These are phyloP conservation scores for Lamellibrachia luymesi DNA, from an alignment of 1,140 invertebrate species.

Conservation along the genomic window DNA sequence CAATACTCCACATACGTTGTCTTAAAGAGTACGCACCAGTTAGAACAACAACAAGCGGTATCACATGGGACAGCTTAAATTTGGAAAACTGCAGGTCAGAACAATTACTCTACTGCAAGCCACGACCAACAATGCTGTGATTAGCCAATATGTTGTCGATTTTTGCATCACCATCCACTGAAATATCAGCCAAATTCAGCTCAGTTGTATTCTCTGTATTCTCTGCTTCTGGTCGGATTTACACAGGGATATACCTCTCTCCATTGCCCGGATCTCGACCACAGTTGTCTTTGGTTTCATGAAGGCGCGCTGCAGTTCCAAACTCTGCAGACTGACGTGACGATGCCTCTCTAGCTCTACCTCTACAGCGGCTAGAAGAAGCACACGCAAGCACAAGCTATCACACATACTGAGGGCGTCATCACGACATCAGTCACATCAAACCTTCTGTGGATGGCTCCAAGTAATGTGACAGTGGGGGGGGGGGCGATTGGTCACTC, in stretches of 20 bases:
- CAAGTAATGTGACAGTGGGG: not conserved
- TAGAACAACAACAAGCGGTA: not conserved
- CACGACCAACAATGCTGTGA: not conserved
- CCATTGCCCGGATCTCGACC: constrained; percentile 24
- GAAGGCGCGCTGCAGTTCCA: constrained; percentile 43
- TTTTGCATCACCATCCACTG: no score
- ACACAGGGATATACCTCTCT: constrained; percentile 19
- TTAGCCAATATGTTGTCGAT: not conserved
- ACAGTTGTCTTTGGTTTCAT: constrained; percentile 29
- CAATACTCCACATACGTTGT: not conserved
- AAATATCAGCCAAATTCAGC: not conserved
- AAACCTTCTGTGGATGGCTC: not conserved
- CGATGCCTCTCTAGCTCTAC: constrained; percentile 46
- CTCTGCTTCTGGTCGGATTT: not conserved
- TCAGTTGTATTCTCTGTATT: not conserved
- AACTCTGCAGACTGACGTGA: constrained; percentile 44
- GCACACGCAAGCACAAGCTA: not conserved
- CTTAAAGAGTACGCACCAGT: not conserved
- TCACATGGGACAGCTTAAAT: not conserved
- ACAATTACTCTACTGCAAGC: not conserved
- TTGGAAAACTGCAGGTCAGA: not conserved
- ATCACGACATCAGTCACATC: not conserved
- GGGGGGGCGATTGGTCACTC: no score
- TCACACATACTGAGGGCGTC: not conserved
- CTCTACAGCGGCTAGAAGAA: constrained; percentile 42